A percentile compares a stretch with the other conserved stretches of the same genome.
Evolutionary conservation across 2,888 invertebrate species (phyloP).

Genomic region (Calameuta filiformis): DNA sequence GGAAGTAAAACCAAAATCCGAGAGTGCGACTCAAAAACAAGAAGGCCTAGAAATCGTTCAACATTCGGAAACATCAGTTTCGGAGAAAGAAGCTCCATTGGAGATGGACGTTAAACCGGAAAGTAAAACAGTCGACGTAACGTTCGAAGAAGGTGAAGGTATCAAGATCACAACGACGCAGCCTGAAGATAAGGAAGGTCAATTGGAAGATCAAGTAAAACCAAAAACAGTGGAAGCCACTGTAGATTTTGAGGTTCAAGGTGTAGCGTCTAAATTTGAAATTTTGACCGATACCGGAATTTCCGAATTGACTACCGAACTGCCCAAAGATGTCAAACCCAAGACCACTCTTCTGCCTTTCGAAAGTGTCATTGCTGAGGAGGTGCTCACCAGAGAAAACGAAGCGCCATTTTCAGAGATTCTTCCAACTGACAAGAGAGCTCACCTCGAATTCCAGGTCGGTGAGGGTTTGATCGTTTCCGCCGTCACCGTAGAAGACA

Average conservation of each 20-base stretch:
- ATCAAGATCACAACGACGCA: slow-evolving; percentile 70
- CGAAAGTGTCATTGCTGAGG: slow-evolving; percentile 52
- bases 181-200: slow-evolving; percentile 59
- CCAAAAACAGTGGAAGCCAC: slow-evolving; percentile 48
- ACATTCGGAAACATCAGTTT: slow-evolving; percentile 65
- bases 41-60: slow-evolving; percentile 66
- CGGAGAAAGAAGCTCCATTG: slow-evolving; percentile 69
- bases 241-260: slow-evolving; percentile 50
- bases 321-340: slow-evolving; percentile 39
- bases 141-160: slow-evolving; percentile 71
- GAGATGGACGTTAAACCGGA: slow-evolving; percentile 67
- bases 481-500: slow-evolving; percentile 47
- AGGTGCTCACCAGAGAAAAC: slow-evolving; percentile 53
- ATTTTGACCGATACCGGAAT: slow-evolving; percentile 47
- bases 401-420: slow-evolving; percentile 65
- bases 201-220: slow-evolving; percentile 36
- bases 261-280: slow-evolving; percentile 52
- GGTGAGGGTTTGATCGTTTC: slow-evolving; percentile 54
- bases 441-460: slow-evolving; percentile 60
- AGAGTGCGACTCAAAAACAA: slow-evolving; percentile 57
- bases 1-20: slow-evolving; percentile 54
- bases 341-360: slow-evolving; percentile 49
- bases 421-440: slow-evolving; percentile 67
- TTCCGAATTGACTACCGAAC: slow-evolving; percentile 36
- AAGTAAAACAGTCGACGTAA: slow-evolving; percentile 68